A percentile compares a stretch with the other conserved stretches of the same genome.
Evolutionary conservation across 2,113 vertebrate genomes (phyloP).

Genomic region (Synodontis membranacea): DNA sequence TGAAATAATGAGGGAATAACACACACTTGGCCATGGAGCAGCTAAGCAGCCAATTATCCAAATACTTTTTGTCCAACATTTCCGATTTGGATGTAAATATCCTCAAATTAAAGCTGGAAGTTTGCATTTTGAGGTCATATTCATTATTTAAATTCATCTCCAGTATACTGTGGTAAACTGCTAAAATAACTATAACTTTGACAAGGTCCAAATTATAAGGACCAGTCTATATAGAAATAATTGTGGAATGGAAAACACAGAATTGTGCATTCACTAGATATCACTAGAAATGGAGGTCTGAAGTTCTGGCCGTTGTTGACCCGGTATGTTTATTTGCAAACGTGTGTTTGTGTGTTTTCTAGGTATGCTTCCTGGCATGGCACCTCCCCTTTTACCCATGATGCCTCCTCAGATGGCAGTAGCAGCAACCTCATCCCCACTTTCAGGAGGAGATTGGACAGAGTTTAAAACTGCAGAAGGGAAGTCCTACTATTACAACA

Average conservation of each 20-base stretch:
- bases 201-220: neutral
- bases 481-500: slow-evolving; percentile 97
- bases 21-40: neutral
- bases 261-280: neutral
- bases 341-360: slow-evolving; percentile 32
- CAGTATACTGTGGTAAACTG: neutral
- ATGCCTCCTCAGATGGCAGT: slow-evolving; percentile 95
- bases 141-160: neutral
- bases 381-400: slow-evolving; percentile 94
- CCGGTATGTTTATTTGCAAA: neutral
- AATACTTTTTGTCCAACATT: too few relatives aligned
- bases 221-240: neutral
- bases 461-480: slow-evolving; percentile 97
- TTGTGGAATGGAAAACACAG: neutral
- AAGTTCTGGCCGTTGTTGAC: neutral
- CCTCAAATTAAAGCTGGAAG: neutral
- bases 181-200: neutral
- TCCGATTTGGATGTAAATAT: neutral
- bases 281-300: neutral
- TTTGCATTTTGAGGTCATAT: neutral
- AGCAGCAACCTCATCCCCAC: slow-evolving; percentile 81
- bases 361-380: slow-evolving; percentile 96
- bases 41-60: neutral
- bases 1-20: neutral
- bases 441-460: slow-evolving; percentile 90